Percentiles rank a stretch among this genome's conserved stretches.
Conservation (phyloP, 2,888 invertebrate species). For the Andrena hattorfiana region DNA sequence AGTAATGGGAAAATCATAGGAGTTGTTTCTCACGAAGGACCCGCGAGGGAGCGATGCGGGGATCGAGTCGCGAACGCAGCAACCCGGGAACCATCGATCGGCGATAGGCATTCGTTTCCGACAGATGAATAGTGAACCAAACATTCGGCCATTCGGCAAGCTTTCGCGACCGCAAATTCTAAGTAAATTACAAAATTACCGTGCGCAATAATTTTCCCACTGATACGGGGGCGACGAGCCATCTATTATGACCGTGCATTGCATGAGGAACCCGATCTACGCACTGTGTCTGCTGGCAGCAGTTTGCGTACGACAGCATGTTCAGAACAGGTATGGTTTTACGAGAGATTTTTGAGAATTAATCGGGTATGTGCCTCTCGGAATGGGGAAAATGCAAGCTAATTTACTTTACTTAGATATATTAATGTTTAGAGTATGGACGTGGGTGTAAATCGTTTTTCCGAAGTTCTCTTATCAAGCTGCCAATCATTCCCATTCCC, state of each 20-base stretch:
- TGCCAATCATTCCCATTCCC: neutral
- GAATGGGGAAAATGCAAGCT: no score
- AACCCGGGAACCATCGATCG: conserved; percentile 16
- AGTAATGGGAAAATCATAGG: conserved; percentile 51
- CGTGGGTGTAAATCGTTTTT: no score
- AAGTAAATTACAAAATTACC: conserved; percentile 14
- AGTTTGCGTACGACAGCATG: conserved; percentile 57
- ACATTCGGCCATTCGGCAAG: neutral
- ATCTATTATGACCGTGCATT: conserved; percentile 38
- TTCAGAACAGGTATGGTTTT: conserved; percentile 38
- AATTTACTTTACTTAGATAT: no score
- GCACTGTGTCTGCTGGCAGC: conserved; percentile 60
- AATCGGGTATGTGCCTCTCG: neutral
- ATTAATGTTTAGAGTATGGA: neutral
- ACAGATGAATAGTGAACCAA: conserved; percentile 17
- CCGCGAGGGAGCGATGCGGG: conserved; percentile 19
- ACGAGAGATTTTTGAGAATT: neutral
- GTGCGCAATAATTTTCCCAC: neutral
- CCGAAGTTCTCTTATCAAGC: no score
- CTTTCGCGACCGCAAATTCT: conserved; percentile 28
- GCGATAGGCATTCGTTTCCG: conserved; percentile 12
- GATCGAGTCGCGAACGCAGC: conserved; percentile 16
- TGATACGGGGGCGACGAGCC: neutral
- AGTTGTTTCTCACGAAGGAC: conserved; percentile 57
- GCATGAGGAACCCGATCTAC: conserved; percentile 52